Evolutionary conservation across 64 coral and sea anemone species (phyloP), one percentile per base, ranked within the genome.

Genomic region (Acropora tenuis): DNA sequence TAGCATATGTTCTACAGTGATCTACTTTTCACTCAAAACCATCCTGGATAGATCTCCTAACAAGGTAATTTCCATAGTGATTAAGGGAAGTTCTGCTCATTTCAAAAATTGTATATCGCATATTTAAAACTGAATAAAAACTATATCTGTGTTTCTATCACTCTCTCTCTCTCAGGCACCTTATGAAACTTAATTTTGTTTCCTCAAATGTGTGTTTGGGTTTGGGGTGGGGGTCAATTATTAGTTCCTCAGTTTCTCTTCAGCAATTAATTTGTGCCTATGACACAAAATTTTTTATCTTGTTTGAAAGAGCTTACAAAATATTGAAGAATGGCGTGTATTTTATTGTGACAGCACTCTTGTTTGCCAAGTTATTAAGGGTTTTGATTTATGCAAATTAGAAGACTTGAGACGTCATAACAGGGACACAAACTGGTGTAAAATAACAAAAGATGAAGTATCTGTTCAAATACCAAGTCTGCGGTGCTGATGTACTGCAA

Each of bases 61-160:
- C 58, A 61, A 61, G 1, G 58, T 61, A 61, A 61, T 61, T 61
- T 61, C 7, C 58, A 6, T 61, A 48, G 75, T 13, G 44, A 77
- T 77, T 17, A 47, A 77, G 75, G 75, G 75, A 77, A 16, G 15
- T 77, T 61, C 58, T 61, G 58, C 58, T 61, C 58, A 61, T 61
- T 61, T 61, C 58, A 61, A 61, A 61, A 61, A 61, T 61, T 61
- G 58, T 13, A 72, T 3, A 72, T 48, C 11, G 75, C 75, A 17
- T 48, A 77, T 77, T 17, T 77, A 43, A 48, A 77, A 77, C 49
- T 77, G 43, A 77, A 48, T 17, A 17, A 77, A 77, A 77, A 77
- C 75, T 77, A 10, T 77, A 77, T 77, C 75, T 48, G 49, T 77
- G 75, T 77, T 77, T 77, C 75, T 77, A 77, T 77, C 44, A 77